Conservation (phyloP, 2,888 invertebrate genomes). For the Caenorhabditis panamensis region DNA sequence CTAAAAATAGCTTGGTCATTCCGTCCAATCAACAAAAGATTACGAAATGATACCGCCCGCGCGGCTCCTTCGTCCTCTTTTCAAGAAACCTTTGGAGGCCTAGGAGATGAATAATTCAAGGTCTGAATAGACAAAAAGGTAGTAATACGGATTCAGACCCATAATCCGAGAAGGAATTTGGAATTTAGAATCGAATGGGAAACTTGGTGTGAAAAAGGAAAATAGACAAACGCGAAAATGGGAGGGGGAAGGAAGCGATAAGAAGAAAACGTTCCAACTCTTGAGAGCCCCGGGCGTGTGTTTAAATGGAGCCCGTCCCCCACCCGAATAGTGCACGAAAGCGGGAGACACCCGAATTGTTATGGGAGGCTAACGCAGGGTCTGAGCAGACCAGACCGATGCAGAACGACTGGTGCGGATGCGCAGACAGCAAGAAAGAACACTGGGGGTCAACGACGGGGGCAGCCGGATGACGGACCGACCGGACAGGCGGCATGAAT, state of each 20-base stretch:
- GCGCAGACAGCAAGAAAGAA: slow-evolving; percentile 29
- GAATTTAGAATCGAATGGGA: background rate
- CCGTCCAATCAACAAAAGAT: slow-evolving; percentile 20
- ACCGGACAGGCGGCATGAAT: slow-evolving; percentile 31
- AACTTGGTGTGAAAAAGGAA: slow-evolving; percentile 15
- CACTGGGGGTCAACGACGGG: slow-evolving; percentile 13
- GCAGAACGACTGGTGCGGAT: slow-evolving; percentile 10
- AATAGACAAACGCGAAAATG: too few relatives aligned
- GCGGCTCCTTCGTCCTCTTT: slow-evolving; percentile 10
- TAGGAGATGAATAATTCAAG: slow-evolving; percentile 13
- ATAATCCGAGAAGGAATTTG: background rate
- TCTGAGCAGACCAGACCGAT: slow-evolving; percentile 21
- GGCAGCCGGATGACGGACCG: slow-evolving; percentile 33
- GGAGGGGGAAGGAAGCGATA: slow-evolving; percentile 21
- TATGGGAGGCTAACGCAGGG: slow-evolving; percentile 52
- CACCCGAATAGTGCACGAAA: slow-evolving; percentile 51
- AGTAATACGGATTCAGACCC: background rate
- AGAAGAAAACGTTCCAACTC: slow-evolving; percentile 38
- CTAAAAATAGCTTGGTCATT: slow-evolving; percentile 1
- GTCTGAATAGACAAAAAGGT: background rate
- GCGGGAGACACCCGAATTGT: slow-evolving; percentile 44
- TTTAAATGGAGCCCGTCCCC: slow-evolving; percentile 44
- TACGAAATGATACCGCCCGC: slow-evolving; percentile 29
- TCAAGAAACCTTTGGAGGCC: too few relatives aligned
- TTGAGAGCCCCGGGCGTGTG: slow-evolving; percentile 38